These are phyloP conservation scores for Microplitis deprimator DNA, from an alignment of 2,888 invertebrate species.

Conservation along the genomic window DNA sequence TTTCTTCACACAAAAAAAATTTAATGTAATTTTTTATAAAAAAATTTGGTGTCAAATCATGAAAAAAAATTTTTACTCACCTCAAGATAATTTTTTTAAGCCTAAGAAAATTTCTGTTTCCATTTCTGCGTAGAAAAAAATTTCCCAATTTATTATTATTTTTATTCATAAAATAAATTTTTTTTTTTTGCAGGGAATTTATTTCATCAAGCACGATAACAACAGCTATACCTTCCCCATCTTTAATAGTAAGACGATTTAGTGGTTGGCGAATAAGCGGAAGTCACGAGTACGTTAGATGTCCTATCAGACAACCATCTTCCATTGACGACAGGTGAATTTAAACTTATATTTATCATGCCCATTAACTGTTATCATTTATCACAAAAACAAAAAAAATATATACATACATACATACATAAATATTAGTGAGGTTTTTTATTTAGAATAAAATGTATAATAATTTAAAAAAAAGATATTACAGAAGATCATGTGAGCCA, in stretches of 20 bases:
- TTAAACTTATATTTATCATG: constrained; percentile 11
- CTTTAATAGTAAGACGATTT: constrained; percentile 62
- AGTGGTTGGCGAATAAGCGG: constrained; percentile 63
- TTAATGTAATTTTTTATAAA: too few species aligned
- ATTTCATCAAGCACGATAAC: constrained; percentile 41
- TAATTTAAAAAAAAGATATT: constrained; percentile 52
- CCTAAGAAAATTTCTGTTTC: too few species aligned
- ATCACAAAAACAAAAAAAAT: not conserved
- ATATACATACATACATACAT: too few species aligned
- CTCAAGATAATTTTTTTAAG: too few species aligned
- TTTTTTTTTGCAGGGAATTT: not conserved
- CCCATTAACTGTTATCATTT: constrained; percentile 4
- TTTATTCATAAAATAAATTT: not conserved
- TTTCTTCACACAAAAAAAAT: too few species aligned
- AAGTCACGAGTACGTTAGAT: constrained; percentile 67
- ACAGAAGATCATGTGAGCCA: constrained; percentile 63
- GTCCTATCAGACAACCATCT: constrained; percentile 66
- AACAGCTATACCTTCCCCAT: constrained; percentile 43
- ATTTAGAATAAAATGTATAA: too few species aligned
- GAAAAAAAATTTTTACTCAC: too few species aligned
- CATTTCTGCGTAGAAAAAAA: too few species aligned
- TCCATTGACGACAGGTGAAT: constrained; percentile 66
- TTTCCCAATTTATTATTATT: not conserved
- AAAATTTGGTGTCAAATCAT: too few species aligned
- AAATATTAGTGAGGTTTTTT: too few species aligned